A percentile compares a stretch with the other conserved stretches of the same genome.
Conservation (phyloP, 2,888 invertebrate genomes). For the Cetonia aurata region DNA sequence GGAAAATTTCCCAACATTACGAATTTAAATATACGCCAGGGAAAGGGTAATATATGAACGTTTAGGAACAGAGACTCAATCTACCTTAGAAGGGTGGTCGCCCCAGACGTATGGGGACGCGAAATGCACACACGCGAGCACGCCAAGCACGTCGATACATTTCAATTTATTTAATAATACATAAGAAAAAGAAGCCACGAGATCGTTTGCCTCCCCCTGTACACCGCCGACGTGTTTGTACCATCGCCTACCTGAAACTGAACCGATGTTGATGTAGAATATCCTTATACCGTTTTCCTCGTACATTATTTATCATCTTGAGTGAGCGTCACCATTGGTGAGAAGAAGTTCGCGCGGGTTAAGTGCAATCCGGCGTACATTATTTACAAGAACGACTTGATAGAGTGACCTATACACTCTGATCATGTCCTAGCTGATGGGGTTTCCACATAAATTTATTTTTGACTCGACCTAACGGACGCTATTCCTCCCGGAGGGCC, state of each 20-base stretch:
- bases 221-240: background rate
- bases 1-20: constrained; percentile 30
- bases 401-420: constrained; percentile 41
- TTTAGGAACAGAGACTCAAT: constrained; percentile 33
- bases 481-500: constrained; percentile 23
- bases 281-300: constrained; percentile 20
- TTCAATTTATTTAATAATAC: constrained; percentile 40
- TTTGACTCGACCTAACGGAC: constrained; percentile 30
- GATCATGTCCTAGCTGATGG: constrained; percentile 39
- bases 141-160: constrained; percentile 29
- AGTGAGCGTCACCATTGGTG: constrained; percentile 36
- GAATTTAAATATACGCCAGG: constrained; percentile 35
- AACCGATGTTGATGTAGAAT: constrained; percentile 38
- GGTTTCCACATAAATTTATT: constrained; percentile 41
- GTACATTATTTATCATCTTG: constrained; percentile 41
- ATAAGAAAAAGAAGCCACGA: constrained; percentile 37
- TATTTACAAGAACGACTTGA: constrained; percentile 40
- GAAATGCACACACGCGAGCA: constrained; percentile 13
- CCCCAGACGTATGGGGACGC: constrained; percentile 7
- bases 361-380: constrained; percentile 40
- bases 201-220: constrained; percentile 9
- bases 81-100: constrained; percentile 13
- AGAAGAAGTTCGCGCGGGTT: constrained; percentile 39
- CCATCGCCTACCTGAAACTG: constrained; percentile 27
- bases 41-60: constrained; percentile 37